These are phyloP conservation scores for Sus scrofa DNA, from an alignment of 2,113 vertebrate species.

Conservation along the genomic window T2T-Sscrofa CM000824.6:180368001-180368500, in stretches of 20 bases:
- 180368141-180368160: not conserved
- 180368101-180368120: not conserved
- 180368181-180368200: not conserved
- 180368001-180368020: slow-evolving; percentile 24
- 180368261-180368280: not conserved
- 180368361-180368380: not conserved
- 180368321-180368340: not conserved
- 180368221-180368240: not conserved
- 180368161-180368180: not conserved
- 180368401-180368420: not conserved
- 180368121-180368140: not conserved
- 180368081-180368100: not conserved
- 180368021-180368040: not conserved
- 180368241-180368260: fast-evolving
- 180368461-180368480: too few relatives aligned
- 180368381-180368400: not conserved
- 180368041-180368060: not conserved
- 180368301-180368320: not conserved
- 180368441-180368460: not conserved
- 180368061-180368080: not conserved
- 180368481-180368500: not conserved
- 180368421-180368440: not conserved
- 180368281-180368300: not conserved
- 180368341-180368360: fast-evolving
- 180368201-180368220: not conserved